Evolutionary conservation across 2,113 vertebrate genomes (phyloP), one percentile per base, ranked within the genome.

Genomic region (Tragulus kanchil): DNA sequence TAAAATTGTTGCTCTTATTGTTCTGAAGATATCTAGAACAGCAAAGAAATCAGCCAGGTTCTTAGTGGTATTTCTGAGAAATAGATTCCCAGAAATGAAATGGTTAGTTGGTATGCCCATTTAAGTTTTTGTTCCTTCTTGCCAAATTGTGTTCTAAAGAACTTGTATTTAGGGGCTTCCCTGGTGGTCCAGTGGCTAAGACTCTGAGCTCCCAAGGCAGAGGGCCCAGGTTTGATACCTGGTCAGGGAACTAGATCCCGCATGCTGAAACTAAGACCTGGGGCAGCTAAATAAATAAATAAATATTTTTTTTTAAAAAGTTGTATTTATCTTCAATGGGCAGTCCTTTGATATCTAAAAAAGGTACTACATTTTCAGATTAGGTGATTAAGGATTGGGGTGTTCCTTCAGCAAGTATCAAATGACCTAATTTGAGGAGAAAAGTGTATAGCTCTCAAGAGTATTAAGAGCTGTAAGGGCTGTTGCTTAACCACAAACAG

Each of bases 281-380:
- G 36, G 36, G 36, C 36, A 36, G 36, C 36, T 36, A 36, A 36
- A 36, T 36, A 36, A 36, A 36, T 36, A 36, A 36, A 36, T 36
- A 36, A 36, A 36, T 36, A 36, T 36, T 36, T 36, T 36, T 36
- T 36, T 36, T 36, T 2, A 36, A 36, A 36, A 36, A 45, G 50
- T 78, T 83, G 26, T 83, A 73, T 59, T 59, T 71, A 28, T 89
- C 56, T 93, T 89, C 77, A 75, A 50, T 62, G 58, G 48, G 10
- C 11, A 89, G 16, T 91, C 50, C n/a, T 87, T 93, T 91, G 90
- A 36, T 61, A 65, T 91, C 77, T 85, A 85, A 54, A 90, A 95
- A 86, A 42, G 25, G 14, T 69, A 77, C 62, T 93, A 52, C 26
- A 71, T 79, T 78, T 65, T 85, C 88, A 50, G 21, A 61, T 79